Conservation (phyloP, 2,888 invertebrate species). For the Galerucella nymphaeae region DNA sequence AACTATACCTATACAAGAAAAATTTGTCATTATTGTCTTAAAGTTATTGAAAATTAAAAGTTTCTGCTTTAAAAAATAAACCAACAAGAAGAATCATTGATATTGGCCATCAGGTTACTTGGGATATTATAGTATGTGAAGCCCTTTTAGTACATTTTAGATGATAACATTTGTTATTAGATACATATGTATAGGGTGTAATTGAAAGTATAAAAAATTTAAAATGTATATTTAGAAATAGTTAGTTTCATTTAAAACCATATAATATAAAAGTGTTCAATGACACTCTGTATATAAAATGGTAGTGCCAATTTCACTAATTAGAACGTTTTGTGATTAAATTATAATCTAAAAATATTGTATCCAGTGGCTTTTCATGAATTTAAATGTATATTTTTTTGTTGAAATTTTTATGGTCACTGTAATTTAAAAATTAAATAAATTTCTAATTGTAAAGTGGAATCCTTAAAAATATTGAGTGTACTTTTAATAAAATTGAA, state of each 20-base stretch:
- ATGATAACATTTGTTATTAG: constrained; percentile 30
- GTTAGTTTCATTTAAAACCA: no score
- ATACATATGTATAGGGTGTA: constrained; percentile 30
- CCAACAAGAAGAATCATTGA: background rate
- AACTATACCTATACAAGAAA: no score
- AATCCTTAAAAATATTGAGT: constrained; percentile 29
- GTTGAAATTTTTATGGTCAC: constrained; percentile 44
- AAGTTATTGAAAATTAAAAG: no score
- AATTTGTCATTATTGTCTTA: no score
- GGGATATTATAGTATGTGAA: background rate
- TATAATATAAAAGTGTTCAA: constrained; percentile 6
- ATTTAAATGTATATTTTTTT: constrained; percentile 37
- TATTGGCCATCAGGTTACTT: background rate
- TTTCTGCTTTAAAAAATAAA: no score
- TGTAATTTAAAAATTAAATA: constrained; percentile 38
- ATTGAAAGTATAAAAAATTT: constrained; percentile 18
- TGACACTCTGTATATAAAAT: constrained; percentile 24
- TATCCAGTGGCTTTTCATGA: constrained; percentile 42
- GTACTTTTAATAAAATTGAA: constrained; percentile 37
- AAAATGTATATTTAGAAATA: constrained; percentile 8
- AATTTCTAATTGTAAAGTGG: constrained; percentile 23
- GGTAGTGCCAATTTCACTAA: constrained; percentile 30
- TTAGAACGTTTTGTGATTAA: constrained; percentile 29
- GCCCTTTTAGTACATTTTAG: constrained; percentile 14
- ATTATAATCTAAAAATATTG: constrained; percentile 28